Evolutionary conservation across 1,140 invertebrate genomes (phyloP).

Genomic region (Brachionus rubens): DNA sequence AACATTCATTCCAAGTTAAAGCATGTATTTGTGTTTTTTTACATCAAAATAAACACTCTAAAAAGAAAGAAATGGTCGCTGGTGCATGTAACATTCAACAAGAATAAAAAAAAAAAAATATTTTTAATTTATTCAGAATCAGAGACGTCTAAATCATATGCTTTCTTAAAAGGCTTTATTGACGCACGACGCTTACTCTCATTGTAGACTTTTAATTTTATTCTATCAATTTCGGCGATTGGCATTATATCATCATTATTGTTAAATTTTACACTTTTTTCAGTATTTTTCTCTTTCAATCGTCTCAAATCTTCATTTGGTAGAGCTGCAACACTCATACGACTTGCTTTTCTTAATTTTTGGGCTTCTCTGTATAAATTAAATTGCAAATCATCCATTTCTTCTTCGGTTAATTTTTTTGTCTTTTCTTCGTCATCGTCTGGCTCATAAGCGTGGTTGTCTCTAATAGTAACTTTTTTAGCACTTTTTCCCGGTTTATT

Average conservation of each 20-base stretch:
- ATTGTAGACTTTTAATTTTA: neutral
- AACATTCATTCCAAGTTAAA: no score
- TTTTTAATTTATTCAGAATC: constrained; percentile 28
- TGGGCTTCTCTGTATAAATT: constrained; percentile 28
- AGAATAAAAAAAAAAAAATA: no score
- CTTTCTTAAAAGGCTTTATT: constrained; percentile 15
- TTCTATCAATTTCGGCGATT: neutral
- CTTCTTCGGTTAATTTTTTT: neutral
- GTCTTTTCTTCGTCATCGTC: neutral
- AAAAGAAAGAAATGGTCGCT: no score
- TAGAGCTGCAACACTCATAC: constrained; percentile 4
- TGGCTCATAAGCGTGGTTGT: constrained; percentile 5
- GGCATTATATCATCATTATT: neutral
- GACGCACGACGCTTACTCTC: constrained; percentile 13
- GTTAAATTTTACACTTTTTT: constrained; percentile 2
- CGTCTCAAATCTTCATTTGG: neutral
- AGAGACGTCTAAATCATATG: constrained; percentile 15
- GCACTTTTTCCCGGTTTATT: neutral
- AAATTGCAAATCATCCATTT: constrained; percentile 9
- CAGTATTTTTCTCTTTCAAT: neutral
- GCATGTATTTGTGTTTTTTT: no score
- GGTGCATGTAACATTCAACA: no score
- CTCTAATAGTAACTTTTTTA: constrained; percentile 16
- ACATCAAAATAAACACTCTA: no score
- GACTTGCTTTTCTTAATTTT: constrained; percentile 18